Base-by-base conservation (phyloP, 2,113 vertebrate genomes). In the Ellobius talpinus region DNA sequence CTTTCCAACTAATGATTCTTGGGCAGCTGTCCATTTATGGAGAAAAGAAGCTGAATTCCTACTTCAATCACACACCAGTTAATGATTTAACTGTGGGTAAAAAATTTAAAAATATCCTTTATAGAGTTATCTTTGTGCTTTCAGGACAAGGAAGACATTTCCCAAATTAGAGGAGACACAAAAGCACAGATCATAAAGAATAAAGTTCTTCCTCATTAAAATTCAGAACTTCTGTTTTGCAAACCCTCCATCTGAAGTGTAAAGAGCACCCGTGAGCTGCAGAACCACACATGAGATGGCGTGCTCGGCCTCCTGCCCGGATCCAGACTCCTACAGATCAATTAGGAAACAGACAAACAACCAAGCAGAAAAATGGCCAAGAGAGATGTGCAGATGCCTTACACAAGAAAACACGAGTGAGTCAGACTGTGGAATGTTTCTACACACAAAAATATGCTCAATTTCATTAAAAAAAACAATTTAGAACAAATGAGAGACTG, bases 191-290 rank as follows among this genome's bases (percentile, higher is more conserved):
- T 45, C n/a, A 95, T 77, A 82, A 72, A 94, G 61, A 93, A 77
- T 65, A 88, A 97, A 90, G 94, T 68, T 89, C 78, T 63, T 72
- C 90, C 45, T 89, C 47, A 96, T 94, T 94, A 94, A 93, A 94
- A 95, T 52, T 70, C 86, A 90, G 85, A 94, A 92, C 93, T 91
- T 90, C 82, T 90, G 29, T 63, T 92, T 84, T 78, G 82, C 52
- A 45, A 92, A 82, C 66, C 81, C 42, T 77, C 47, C 36, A 87
- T 42, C 55, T 29, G 61, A 90, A 91, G 55, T 88, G 82, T 82
- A 93, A 96, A 93, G 82, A 93, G 33, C 72, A 87, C 36, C 72
- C 68, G 86, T 14, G 16, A 73, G 85, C 61, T 66, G 13, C n/a
- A 87, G 85, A 91, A 72, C 55, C 1, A 31, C n/a, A 92, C 42